A percentile compares a stretch with the other conserved stretches of the same genome.
Evolutionary conservation across 2,113 vertebrate species (phyloP).

Genomic region (Embiotoca jacksoni): DNA sequence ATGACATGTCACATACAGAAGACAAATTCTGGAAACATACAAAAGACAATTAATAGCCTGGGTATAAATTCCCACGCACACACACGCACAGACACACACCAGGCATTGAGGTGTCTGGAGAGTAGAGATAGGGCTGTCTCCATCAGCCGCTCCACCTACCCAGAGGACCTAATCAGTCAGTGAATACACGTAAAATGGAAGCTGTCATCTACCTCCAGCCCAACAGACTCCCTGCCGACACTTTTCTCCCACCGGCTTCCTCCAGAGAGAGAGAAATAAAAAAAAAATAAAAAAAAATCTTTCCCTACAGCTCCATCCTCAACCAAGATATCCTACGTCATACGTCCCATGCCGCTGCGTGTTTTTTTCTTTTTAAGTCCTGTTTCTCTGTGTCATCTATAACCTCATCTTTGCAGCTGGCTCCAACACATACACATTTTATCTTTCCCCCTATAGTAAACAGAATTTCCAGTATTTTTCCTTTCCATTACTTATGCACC

Average conservation of each 20-base stretch:
- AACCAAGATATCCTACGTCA: slow-evolving; percentile 41
- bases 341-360: slow-evolving; percentile 21
- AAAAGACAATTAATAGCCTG: slow-evolving; percentile 47
- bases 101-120: slow-evolving; percentile 60
- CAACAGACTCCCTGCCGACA: slow-evolving; percentile 56
- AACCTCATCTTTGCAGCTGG: neutral
- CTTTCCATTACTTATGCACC: slow-evolving; percentile 38
- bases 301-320: slow-evolving; percentile 38
- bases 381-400: slow-evolving; percentile 7
- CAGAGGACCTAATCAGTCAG: slow-evolving; percentile 76
- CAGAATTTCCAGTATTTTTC: slow-evolving; percentile 10
- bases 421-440: slow-evolving; percentile 1
- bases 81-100: slow-evolving; percentile 36
- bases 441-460: neutral
- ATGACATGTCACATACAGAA: slow-evolving; percentile 11
- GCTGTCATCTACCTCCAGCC: slow-evolving; percentile 67
- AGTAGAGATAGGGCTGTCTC: slow-evolving; percentile 66
- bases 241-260: slow-evolving; percentile 34
- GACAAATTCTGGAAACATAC: slow-evolving; percentile 4
- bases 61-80: slow-evolving; percentile 34
- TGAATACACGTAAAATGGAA: slow-evolving; percentile 68
- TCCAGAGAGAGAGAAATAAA: slow-evolving; percentile 35
- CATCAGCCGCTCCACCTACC: slow-evolving; percentile 64
- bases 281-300: slow-evolving; percentile 42
- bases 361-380: neutral